These are phyloP conservation scores for Ianthella basta DNA, from an alignment of 37 sponge, comb jelly and placozoan genomes.

Conservation along the genomic window DNA sequence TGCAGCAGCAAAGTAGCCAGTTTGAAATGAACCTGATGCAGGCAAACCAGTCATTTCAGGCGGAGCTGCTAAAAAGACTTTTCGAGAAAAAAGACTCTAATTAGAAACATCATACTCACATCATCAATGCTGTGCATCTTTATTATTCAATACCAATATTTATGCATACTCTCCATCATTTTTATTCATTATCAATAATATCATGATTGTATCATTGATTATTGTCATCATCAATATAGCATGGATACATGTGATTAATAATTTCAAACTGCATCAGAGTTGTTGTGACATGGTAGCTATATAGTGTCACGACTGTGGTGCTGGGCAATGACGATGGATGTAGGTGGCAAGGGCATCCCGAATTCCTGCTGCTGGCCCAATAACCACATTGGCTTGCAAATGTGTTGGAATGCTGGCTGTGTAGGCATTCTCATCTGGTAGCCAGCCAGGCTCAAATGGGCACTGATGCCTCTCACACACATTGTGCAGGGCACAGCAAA, in stretches of 20 bases:
- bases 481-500: slow-evolving; percentile 41
- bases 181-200: too few species aligned
- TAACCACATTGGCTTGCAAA: background rate
- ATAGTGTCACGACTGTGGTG: background rate
- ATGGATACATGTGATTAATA: too few species aligned
- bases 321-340: background rate
- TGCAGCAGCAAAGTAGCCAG: slow-evolving; percentile 7
- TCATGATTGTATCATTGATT: too few species aligned
- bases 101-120: too few species aligned
- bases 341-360: background rate
- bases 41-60: background rate
- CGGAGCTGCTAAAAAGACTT: background rate
- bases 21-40: background rate
- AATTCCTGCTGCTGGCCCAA: background rate
- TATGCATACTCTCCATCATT: too few species aligned
- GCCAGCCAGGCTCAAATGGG: slow-evolving; percentile 15
- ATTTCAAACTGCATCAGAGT: background rate
- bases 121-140: too few species aligned
- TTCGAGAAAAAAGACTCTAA: slow-evolving; percentile 1
- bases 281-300: background rate
- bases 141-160: too few species aligned
- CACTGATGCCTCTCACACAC: slow-evolving; percentile 2
- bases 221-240: too few species aligned
- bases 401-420: background rate
- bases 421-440: slow-evolving; percentile 19